A percentile compares a stretch with the other conserved stretches of the same genome.
Conservation (phyloP, 2,888 invertebrate genomes). For the Melieria omissa region DNA sequence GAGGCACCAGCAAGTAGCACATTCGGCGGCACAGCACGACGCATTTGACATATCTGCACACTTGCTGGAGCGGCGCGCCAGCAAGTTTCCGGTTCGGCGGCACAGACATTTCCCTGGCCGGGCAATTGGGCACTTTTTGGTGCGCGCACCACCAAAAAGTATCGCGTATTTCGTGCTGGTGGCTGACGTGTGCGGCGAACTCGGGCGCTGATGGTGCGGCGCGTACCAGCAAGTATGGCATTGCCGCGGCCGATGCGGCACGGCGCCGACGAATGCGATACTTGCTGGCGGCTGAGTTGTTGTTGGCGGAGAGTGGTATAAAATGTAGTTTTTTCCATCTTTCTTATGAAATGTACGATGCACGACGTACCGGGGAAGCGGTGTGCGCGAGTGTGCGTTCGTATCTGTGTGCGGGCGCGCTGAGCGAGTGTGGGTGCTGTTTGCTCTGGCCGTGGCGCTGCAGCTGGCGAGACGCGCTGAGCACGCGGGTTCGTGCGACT, state of each 20-base stretch:
- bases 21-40: conserved; percentile 52
- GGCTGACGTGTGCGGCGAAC: conserved; percentile 43
- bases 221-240: conserved; percentile 53
- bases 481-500: neutral
- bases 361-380: neutral
- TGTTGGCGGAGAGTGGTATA: conserved; percentile 49
- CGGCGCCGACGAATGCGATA: conserved; percentile 41
- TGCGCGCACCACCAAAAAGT: conserved; percentile 62
- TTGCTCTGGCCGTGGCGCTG: neutral
- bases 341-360: conserved; percentile 32
- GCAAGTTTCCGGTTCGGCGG: conserved; percentile 49
- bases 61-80: conserved; percentile 64
- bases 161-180: conserved; percentile 46
- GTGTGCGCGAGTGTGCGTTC: conserved; percentile 39
- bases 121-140: conserved; percentile 59
- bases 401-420: conserved; percentile 17
- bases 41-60: conserved; percentile 64
- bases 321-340: conserved; percentile 46
- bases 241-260: conserved; percentile 42
- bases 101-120: conserved; percentile 45
- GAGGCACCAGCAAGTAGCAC: conserved; percentile 61
- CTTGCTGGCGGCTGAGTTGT: conserved; percentile 52
- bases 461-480: neutral
- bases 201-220: conserved; percentile 50
- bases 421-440: neutral